A percentile compares a stretch with the other conserved stretches of the same genome.
Conservation (phyloP, 2,113 vertebrate species). For the Nibea albiflora region DNA sequence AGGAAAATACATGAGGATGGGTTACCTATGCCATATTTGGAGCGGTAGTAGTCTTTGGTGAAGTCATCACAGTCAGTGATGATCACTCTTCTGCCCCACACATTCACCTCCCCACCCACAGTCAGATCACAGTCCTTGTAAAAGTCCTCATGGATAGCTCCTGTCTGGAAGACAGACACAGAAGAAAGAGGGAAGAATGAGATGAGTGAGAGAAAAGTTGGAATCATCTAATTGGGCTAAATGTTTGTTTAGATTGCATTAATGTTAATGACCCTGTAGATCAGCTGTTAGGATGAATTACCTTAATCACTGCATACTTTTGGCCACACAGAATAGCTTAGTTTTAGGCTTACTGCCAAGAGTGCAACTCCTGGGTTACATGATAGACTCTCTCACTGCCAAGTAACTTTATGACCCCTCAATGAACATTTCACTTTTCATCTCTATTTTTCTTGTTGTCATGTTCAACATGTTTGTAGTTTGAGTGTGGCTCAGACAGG, state of each 20-base stretch:
- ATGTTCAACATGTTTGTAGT: neutral
- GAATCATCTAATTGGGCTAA: no score
- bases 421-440: neutral
- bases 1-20: no score
- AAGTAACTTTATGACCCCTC: neutral
- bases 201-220: neutral
- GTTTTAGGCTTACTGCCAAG: no score
- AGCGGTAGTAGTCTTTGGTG: conserved; percentile 91
- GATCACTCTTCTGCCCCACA: conserved; percentile 90
- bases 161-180: conserved; percentile 81
- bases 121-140: conserved; percentile 91
- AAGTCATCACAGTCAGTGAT: conserved; percentile 94
- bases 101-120: conserved; percentile 89
- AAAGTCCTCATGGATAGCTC: conserved; percentile 86
- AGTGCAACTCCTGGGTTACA: neutral
- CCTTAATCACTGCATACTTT: neutral
- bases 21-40: conserved; percentile 90
- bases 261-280: neutral
- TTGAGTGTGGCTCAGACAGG: neutral
- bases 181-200: neutral
- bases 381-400: neutral
- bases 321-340: neutral
- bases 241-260: neutral
- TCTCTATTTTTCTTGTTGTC: no score
- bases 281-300: no score